phyloP scores from a whole-genome alignment of 1,140 invertebrate species.

The Bombus waltoni region DNA sequence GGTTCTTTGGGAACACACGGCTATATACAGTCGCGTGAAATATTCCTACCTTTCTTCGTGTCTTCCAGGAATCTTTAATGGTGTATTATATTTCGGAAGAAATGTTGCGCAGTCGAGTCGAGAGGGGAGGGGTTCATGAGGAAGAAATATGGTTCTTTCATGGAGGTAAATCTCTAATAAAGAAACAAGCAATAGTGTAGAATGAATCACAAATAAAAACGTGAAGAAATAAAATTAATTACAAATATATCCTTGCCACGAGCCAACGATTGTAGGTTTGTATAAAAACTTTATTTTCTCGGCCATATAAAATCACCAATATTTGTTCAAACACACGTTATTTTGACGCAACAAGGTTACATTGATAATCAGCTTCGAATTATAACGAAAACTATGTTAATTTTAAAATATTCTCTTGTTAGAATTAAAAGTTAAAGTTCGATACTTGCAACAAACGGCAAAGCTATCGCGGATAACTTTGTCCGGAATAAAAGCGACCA shows the following conservation, averaged over 20 bases:
- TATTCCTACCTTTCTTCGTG: not conserved
- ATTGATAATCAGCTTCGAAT: conserved; percentile 55
- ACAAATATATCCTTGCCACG: not conserved
- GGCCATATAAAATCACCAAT: conserved; percentile 69
- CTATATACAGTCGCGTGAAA: conserved; percentile 20
- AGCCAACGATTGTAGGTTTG: conserved; percentile 26
- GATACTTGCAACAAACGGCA: conserved; percentile 18
- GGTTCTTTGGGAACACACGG: not conserved
- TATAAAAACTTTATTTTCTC: conserved; percentile 67
- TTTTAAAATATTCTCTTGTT: conserved; percentile 32
- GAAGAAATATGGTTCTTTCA: not conserved
- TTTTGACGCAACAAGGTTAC: conserved; percentile 57
- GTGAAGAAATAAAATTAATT: not conserved
- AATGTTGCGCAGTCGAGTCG: not conserved
- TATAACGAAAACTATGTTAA: conserved; percentile 44
- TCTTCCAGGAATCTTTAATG: not conserved
- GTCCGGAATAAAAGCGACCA: conserved; percentile 11
- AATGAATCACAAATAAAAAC: not conserved
- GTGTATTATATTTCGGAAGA: not conserved
- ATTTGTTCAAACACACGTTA: conserved; percentile 63
- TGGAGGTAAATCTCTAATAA: not conserved
- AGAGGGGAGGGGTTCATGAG: not conserved
- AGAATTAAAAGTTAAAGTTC: conserved; percentile 30
- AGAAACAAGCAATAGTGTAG: not conserved
- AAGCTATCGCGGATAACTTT: conserved; percentile 9